Percentiles rank a stretch among this genome's conserved stretches.
These are phyloP conservation scores for Mus spretus DNA, from an alignment of 2,797 vertebrate species.

Conservation along the genomic window DNA sequence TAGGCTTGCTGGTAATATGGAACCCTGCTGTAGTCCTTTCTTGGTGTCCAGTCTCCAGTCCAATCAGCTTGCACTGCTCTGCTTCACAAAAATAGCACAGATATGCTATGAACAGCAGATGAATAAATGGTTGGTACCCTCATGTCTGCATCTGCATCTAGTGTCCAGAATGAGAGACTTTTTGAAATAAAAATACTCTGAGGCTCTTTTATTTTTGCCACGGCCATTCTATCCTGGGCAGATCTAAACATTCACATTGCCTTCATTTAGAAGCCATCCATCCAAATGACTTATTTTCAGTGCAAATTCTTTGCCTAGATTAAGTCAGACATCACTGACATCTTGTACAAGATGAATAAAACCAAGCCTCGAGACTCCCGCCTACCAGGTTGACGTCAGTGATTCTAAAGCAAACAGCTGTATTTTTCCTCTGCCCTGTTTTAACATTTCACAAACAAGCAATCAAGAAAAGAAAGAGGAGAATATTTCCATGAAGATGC, in stretches of 20 bases:
- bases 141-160: slow-evolving; percentile 43
- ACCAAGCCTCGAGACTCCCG: background rate
- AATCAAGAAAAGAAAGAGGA: background rate
- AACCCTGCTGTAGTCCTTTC: background rate
- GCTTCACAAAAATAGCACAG: slow-evolving; percentile 59
- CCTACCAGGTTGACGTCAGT: background rate
- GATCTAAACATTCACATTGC: slow-evolving; percentile 5
- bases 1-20: background rate
- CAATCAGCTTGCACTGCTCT: slow-evolving; percentile 35
- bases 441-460: slow-evolving; percentile 31
- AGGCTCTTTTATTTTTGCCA: slow-evolving; percentile 58
- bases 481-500: background rate
- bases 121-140: slow-evolving; percentile 30
- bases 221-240: background rate
- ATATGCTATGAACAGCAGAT: slow-evolving; percentile 26
- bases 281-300: slow-evolving; percentile 29
- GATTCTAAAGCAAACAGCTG: background rate
- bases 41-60: slow-evolving; percentile 19
- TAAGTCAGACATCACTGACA: slow-evolving; percentile 21
- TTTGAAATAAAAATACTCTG: slow-evolving; percentile 55
- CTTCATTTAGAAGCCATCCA: slow-evolving; percentile 25
- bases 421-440: background rate
- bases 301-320: slow-evolving; percentile 31
- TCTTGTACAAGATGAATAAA: background rate
- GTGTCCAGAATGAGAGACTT: slow-evolving; percentile 32